Percentiles rank a stretch among this genome's conserved stretches.
phyloP scores from a whole-genome alignment of 2,113 vertebrate genomes.

The Cheilinus undulatus region DNA sequence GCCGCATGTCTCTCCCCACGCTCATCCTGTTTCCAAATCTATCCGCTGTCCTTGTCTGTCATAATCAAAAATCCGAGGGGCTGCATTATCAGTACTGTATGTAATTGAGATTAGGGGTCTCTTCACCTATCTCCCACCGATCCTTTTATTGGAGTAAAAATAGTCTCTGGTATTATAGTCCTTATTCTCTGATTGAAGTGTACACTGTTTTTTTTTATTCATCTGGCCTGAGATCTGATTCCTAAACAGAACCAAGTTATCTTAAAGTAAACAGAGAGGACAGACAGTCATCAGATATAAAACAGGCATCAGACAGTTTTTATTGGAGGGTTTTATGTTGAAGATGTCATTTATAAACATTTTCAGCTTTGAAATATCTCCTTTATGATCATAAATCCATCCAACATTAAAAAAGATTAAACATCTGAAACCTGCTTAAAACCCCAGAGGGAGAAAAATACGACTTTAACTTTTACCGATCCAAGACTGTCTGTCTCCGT shows the following conservation, averaged over 20 bases:
- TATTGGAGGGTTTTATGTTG: neutral
- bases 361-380: neutral
- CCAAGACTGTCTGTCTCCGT: neutral
- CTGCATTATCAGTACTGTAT: too few relatives aligned
- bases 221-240: neutral
- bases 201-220: slow-evolving; percentile 12
- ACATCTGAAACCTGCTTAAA: neutral
- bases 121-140: too few relatives aligned
- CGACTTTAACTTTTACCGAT: neutral
- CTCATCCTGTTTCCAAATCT: too few relatives aligned
- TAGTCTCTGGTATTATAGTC: neutral
- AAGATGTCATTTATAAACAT: neutral
- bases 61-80: too few relatives aligned
- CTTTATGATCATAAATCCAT: neutral
- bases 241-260: neutral
- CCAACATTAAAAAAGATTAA: neutral
- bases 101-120: too few relatives aligned
- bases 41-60: too few relatives aligned
- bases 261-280: neutral
- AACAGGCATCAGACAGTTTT: neutral
- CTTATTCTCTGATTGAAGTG: neutral
- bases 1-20: too few relatives aligned
- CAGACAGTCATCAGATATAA: neutral
- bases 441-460: neutral
- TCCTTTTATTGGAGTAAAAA: too few relatives aligned